Base-by-base conservation (phyloP, 2,888 invertebrate genomes). In the Drosophila affinis region DNA sequence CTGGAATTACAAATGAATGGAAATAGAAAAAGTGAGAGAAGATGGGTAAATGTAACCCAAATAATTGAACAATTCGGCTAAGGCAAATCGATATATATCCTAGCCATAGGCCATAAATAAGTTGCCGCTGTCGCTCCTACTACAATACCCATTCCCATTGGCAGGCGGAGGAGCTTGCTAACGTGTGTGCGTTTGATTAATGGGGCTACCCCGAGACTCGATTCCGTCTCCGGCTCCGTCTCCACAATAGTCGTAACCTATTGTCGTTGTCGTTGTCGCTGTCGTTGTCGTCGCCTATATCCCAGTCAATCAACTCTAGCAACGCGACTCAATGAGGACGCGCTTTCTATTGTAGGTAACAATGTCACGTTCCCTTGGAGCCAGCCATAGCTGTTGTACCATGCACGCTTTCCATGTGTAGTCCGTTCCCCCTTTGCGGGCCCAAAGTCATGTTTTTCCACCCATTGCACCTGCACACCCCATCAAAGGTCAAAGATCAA, bases 71-170 rank as follows among this genome's bases (percentile, higher is more conserved):
- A 72, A 74, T 76, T 77, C 65, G 55, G 64, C 55, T 53, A 27
- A 71, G 72, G 65, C 80, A 87, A 87, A 86, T 86, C 85, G 85
- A 85, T 85, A 85, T 87, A 68, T 52, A 74, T 61, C 81, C 63
- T 46, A 18, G 17, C 32, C 14, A 39, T 18, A 34, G 48, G 34
- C 39, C 65, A 64, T 67, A 67, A 67, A 67, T 64, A 67, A 67
- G 65, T 67, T 49, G 64, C 54, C 57, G 34, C 27, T 54, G 53
- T 21, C 46, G 60, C 44, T 39, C 34, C 32, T n/a, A 21, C 54
- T n/a, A 39, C 21, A 21, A 21, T 29, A 29, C 29, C 29, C 27
- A 18, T 2, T 24, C 46, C 46, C 32, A 52, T 46, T 27, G 71
- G 27, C 63, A 70, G 72, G 59, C 71, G 59, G 9, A 52, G 53